A percentile compares a stretch with the other conserved stretches of the same genome.
phyloP scores from a whole-genome alignment of 2,888 invertebrate species.

The Parthenolecanium corni region DNA sequence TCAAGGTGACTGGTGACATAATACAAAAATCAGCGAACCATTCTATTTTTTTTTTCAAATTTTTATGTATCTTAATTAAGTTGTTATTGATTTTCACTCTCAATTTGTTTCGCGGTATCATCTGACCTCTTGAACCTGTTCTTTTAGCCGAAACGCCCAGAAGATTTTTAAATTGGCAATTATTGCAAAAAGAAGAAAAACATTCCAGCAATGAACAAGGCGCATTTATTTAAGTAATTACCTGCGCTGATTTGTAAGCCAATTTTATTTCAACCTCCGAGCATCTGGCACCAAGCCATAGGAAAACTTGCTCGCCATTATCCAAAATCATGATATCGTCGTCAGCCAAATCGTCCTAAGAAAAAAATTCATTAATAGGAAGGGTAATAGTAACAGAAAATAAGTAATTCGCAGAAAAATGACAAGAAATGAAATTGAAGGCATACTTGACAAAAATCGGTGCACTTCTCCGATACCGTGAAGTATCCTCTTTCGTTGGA shows the following conservation, averaged over 20 bases:
- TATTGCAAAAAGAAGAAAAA: no score
- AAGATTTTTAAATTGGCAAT: not conserved
- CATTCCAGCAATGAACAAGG: no score
- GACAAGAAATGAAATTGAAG: not conserved
- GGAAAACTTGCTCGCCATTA: constrained; percentile 92
- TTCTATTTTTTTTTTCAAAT: no score
- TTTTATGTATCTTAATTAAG: no score
- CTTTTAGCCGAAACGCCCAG: no score
- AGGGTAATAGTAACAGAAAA: no score
- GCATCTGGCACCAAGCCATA: constrained; percentile 93
- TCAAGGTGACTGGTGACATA: no score
- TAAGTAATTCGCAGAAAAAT: not conserved
- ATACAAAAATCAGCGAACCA: no score
- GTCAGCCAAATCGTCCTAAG: constrained; percentile 92
- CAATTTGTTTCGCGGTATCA: no score
- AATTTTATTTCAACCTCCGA: constrained; percentile 98
- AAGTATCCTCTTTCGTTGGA: constrained; percentile 99
- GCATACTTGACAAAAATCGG: constrained; percentile 84
- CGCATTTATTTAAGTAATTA: constrained; percentile 38
- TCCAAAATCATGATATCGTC: constrained; percentile 99
- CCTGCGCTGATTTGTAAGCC: constrained; percentile 96
- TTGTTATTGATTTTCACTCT: no score
- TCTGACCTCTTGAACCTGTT: no score
- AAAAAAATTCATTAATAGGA: no score
- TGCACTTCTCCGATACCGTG: constrained; percentile 96